Base-by-base conservation (phyloP, 2,797 vertebrate species). In the Babyrousa celebensis region DNA sequence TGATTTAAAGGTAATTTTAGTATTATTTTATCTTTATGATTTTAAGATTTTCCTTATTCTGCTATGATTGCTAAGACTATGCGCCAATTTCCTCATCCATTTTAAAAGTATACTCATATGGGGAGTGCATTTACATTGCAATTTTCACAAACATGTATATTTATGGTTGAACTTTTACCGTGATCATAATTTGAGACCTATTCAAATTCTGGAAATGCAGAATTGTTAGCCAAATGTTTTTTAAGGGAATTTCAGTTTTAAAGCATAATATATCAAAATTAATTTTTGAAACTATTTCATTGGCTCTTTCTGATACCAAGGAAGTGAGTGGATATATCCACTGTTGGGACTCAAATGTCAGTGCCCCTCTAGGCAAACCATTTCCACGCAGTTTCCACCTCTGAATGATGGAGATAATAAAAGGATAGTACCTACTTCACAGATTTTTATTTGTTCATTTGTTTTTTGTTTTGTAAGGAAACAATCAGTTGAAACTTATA, bases 71-170 rank as follows among this genome's bases (percentile, higher is more conserved):
- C 62, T 5, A 15, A 85, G 27, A 75, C 6, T 43, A n/a, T 83
- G 20, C 4, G 93, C 18, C 54, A 86, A 89, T 86, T 93, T 90
- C 29, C 36, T 77, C 29, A 85, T 40, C 27, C 93, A 56, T 90
- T 97, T 93, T 83, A 87, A 96, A 96, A 84, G 48, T 72, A 84
- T 94, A 95, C 95, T 95, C 27, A 23, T 67, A 78, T 58, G 12
- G 6, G 54, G 23, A 90, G 74, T 71, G 5, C 36, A 89, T 95
- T 79, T 85, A 32, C 23, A 79, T 83, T 83, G 68, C 12, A 80
- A 4, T 89, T 97, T 98, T 85, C 63, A 52, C 25, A 89, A 85
- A 92, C 79, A 93, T 68, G 75, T 2, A 67, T 82, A 77, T 88
- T 95, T 74, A 77, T 71, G 36, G 17, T 91, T 77, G 12, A 71